Conservation (phyloP, 2,113 vertebrate genomes). For the Bujurquina vittata region DNA sequence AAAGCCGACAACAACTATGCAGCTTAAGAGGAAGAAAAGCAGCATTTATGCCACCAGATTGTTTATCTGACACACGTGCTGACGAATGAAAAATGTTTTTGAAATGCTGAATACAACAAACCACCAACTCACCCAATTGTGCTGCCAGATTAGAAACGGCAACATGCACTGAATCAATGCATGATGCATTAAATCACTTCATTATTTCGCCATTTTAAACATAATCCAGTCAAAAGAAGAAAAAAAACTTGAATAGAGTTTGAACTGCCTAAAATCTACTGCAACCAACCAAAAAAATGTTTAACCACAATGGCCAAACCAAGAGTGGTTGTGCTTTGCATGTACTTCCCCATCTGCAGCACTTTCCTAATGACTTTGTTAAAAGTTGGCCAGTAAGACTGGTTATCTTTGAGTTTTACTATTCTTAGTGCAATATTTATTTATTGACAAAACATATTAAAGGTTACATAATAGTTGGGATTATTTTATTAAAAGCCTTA, state of each 20-base stretch:
- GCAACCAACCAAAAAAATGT: neutral
- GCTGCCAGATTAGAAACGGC: neutral
- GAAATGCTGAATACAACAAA: neutral
- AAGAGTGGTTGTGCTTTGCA: neutral
- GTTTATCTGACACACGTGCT: neutral
- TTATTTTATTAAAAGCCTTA: neutral
- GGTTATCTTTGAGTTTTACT: neutral
- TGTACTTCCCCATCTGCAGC: conserved; percentile 3
- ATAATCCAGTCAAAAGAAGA: neutral
- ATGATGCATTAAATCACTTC: neutral
- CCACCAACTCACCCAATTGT: neutral
- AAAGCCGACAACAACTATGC: neutral
- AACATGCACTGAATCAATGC: neutral
- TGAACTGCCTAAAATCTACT: neutral
- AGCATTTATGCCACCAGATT: neutral
- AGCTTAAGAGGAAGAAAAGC: neutral
- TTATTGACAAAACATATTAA: neutral
- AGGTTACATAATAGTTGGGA: neutral
- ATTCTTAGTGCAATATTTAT: neutral
- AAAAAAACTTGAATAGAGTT: neutral
- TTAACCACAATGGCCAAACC: neutral
- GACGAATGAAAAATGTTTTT: neutral
- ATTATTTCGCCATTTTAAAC: neutral
- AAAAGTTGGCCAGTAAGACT: neutral
- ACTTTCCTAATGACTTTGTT: neutral